Evolutionary conservation across 2,113 vertebrate genomes (phyloP), one percentile per base, ranked within the genome.

Genomic region (Xenopus borealis): DNA sequence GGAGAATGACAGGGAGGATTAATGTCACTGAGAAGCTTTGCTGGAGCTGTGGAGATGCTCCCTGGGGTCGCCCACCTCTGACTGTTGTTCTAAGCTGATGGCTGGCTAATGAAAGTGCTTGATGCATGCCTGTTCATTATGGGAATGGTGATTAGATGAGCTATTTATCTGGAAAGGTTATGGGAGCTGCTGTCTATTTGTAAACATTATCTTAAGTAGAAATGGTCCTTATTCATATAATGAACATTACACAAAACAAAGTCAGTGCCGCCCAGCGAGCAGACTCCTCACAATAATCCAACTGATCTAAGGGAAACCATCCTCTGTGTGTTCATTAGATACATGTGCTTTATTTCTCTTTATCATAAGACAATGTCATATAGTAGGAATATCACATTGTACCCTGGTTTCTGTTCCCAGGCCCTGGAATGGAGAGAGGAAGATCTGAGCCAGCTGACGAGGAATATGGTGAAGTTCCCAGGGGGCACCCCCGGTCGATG

Each of bases 391-490:
- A 6, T 40, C 33, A 40, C 68, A 53, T 86, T 81, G 9, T 53
- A 75, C 80, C 83, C 82, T 82, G 66, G 85, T 85, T 88, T 90
- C 90, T 88, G 93, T 93, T 88, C 92, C 82, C 92, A 96, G 95
- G 93, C 93, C 93, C 91, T 91, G 84, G 91, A 93, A 82, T 86
- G 89, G 95, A 90, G 91, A 87, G 92, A 92, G 85, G 92, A 93
- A 91, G 95, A 95, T 91, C 93, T 96, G 83, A 84, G 91, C 91
- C 94, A 94, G 89, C 92, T 97, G 91, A 96, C 95, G 81, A 93
- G 95, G 88, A 92, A 94, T 88, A 98, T 99, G 97, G 94, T 87
- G 78, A 98, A 98, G 91, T 98, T 98, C 88, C 97, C 97, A 66
- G 97, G 97, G 86, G 97, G 97, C 62, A 93, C 93, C 10, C 97